These are phyloP conservation scores for Lycocorax pyrrhopterus DNA, from an alignment of 2,113 vertebrate species.

Conservation along the genomic window DNA sequence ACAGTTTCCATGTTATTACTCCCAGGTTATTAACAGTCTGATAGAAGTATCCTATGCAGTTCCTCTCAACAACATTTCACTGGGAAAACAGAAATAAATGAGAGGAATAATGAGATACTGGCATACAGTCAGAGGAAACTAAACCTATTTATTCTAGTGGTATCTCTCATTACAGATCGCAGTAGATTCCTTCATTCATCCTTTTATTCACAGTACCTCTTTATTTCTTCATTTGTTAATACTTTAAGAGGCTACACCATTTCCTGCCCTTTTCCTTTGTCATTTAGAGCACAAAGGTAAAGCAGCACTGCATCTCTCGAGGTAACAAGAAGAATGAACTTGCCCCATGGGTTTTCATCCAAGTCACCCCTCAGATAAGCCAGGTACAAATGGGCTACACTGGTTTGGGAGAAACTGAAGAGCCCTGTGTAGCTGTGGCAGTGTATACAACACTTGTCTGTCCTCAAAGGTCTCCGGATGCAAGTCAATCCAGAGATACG, in stretches of 20 bases:
- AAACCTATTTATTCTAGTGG: neutral
- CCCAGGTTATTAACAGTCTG: neutral
- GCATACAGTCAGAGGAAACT: neutral
- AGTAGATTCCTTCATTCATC: neutral
- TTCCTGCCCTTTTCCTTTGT: neutral
- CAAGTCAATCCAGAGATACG: neutral
- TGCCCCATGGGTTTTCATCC: neutral
- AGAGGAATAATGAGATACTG: neutral
- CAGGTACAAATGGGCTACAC: neutral
- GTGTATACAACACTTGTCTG: neutral
- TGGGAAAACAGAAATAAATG: neutral
- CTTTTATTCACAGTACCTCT: neutral
- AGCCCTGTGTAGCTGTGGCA: neutral
- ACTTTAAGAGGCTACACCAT: neutral
- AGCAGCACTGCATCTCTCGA: neutral
- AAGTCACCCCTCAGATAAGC: neutral
- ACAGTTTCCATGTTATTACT: neutral
- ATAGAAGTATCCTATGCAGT: neutral
- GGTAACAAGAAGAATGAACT: neutral
- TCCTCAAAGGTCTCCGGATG: neutral
- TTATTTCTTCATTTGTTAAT: neutral
- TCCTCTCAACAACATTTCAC: neutral
- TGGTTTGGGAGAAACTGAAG: neutral
- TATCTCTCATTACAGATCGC: neutral
- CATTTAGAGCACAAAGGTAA: neutral